Base-by-base conservation (phyloP, 30 jellyfish, hydroid and myxozoan species). In the Hydra vulgaris region DNA sequence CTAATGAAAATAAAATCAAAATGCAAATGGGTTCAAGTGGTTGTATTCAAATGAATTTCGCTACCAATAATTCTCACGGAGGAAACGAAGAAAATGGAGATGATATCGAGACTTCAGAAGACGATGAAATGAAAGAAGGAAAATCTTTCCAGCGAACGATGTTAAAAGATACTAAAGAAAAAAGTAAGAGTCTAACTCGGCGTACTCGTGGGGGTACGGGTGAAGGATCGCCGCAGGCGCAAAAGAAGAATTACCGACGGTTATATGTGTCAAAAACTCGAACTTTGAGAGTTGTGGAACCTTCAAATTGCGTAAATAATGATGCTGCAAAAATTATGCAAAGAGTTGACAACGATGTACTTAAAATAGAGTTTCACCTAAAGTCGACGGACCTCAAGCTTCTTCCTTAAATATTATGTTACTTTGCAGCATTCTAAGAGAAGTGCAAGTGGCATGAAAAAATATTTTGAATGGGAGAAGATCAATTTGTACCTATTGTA, bases 191-290 rank as follows among this genome's bases (percentile, higher is more conserved):
- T 25, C 19, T 80, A 70, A 61, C 87, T 1, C 80, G 87, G 52
- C 68, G 87, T 23, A 54, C 91, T 26, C 88, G 91, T 7, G 80
- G 94, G 54, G 98, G 82, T 61, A 83, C 96, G 78, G 81, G 88
- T 16, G 98, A 85, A 25, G 89, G 99, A 77, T 87, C 99, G 17
- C 96, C 96, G 15, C 74, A 87, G 27, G 88, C 95, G 70, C 99
- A 96, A 22, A 92, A 95, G 55, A 94, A 94, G 77, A 86, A 93
- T 19, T 94, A 94, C 54, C 96, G 99, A 8, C 89, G 96, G 23
- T 86, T 94, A 15, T 94, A 94, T 53, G 99, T 94, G 15, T 85
- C 99, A 26, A 95, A 94, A 69, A 96, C 88, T 66, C 87, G 87
- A 21, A 82, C 56, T 69, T 82, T 87, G 23, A 26, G 74, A n/a